Evolutionary conservation across 2,797 vertebrate genomes (phyloP), one percentile per base, ranked within the genome.

Genomic region (Philypnodon macrostomus): DNA sequence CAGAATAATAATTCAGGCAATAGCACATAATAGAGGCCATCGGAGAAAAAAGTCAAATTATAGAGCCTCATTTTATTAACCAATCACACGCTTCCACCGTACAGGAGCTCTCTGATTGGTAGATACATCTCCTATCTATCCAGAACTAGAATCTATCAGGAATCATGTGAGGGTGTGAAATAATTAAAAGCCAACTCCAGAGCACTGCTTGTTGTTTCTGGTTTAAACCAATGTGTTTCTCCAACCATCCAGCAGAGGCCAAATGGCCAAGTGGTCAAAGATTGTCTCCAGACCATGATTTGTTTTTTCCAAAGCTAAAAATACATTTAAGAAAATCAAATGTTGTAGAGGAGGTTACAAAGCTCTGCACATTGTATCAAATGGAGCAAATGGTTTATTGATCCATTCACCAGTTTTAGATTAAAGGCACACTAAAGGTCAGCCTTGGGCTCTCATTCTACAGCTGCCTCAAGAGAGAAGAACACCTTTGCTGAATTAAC

Each of bases 371-470:
- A 85, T 75, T 77, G 80, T 73, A 81, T 83, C 70, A 78, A 79
- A 79, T 51, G 67, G 58, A 77, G 73, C 52, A 81, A 88, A 85
- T 84, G 74, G 71, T 59, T 86, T 86, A 87, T 87, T 85, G 86
- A 88, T 87, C 81, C 67, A 69, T 71, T 68, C 70, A 76, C 60
- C 72, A 67, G 72, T 76, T 87, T 88, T 81, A 83, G 76, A 87
- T 88, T 83, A 85, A 86, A 87, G 74, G 80, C 62, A 75, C 53
- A 75, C 69, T 72, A 84, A 84, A 85, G 85, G 81, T 87, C 81
- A 82, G 63, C 55, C 39, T 7, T 47, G 67, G 68, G 70, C 70
- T 61, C 58, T 58, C 53, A 29, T 60, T 67, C 65, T 57, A 51
- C 60, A 33, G 47, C 47, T 12, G 57, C 58, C 75, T 81, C 73